Evolutionary conservation across 2,113 vertebrate genomes (phyloP).

Genomic region (Oncorhynchus nerka): DNA sequence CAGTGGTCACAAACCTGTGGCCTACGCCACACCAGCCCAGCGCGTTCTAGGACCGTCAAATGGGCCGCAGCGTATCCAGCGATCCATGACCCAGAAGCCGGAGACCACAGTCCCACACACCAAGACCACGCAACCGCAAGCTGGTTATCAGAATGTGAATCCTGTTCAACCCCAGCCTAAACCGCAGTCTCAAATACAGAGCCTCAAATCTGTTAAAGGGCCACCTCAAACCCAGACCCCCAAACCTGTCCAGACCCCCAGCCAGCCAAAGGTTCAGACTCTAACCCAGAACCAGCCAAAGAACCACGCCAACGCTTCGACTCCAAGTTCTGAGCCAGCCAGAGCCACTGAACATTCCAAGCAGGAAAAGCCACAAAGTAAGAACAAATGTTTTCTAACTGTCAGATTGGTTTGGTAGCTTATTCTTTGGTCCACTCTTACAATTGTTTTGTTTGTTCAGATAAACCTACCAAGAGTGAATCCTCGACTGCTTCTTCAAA

Average conservation of each 20-base stretch:
- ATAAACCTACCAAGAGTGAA: slow-evolving; percentile 41
- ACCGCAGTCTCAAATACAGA: slow-evolving; percentile 48
- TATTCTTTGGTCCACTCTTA: background rate
- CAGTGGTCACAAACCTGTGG: slow-evolving; percentile 6
- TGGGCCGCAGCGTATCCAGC: slow-evolving; percentile 75
- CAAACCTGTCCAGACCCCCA: background rate
- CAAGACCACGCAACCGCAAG: background rate
- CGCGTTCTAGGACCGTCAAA: slow-evolving; percentile 77
- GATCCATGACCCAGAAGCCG: slow-evolving; percentile 60
- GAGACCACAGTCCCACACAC: slow-evolving; percentile 30
- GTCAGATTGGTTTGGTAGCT: background rate
- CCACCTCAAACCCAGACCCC: background rate
- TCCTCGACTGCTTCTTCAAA: slow-evolving; percentile 26
- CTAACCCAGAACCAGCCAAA: slow-evolving; percentile 48
- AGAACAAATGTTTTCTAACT: background rate
- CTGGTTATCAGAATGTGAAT: slow-evolving; percentile 58
- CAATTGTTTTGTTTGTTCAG: slow-evolving; percentile 31
- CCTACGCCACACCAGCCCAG: slow-evolving; percentile 62
- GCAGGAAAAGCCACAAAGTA: slow-evolving; percentile 65
- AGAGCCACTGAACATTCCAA: slow-evolving; percentile 45
- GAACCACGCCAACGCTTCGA: background rate
- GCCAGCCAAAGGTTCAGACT: background rate
- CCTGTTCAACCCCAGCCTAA: slow-evolving; percentile 15
- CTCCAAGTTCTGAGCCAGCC: background rate
- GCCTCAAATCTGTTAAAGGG: background rate